phyloP scores from a whole-genome alignment of 2,113 vertebrate species.

The Bufo gargarizans region DNA sequence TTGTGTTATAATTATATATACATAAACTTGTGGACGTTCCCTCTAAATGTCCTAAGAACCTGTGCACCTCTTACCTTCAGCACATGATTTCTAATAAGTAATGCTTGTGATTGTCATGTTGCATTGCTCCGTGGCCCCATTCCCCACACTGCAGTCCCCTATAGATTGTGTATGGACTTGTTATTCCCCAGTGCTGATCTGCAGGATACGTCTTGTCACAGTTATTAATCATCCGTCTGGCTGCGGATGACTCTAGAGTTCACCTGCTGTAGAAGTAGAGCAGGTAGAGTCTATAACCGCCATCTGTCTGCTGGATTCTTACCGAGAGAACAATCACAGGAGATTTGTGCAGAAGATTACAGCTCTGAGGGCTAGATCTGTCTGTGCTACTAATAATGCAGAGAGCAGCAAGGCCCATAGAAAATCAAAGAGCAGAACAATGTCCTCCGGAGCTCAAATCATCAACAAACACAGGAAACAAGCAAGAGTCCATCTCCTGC shows the following conservation, averaged over 20 bases:
- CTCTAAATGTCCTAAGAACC: too few species aligned
- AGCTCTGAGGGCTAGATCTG: not conserved
- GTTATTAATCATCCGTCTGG: not conserved
- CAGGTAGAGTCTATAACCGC: not conserved
- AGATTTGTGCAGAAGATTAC: not conserved
- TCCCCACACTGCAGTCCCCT: not conserved
- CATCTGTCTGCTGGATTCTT: not conserved
- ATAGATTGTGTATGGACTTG: not conserved
- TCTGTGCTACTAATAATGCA: not conserved
- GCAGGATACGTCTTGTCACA: not conserved
- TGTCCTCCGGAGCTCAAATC: not conserved
- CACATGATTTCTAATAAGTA: too few species aligned
- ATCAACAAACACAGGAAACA: not conserved
- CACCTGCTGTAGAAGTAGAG: not conserved
- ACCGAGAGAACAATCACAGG: not conserved
- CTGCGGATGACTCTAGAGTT: not conserved
- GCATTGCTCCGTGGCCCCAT: too few species aligned
- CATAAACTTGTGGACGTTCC: too few species aligned
- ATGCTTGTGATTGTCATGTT: too few species aligned
- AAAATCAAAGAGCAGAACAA: not conserved
- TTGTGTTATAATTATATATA: too few species aligned
- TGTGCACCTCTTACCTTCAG: too few species aligned
- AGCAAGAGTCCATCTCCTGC: not conserved
- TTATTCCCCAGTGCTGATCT: not conserved
- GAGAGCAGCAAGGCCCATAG: not conserved